phyloP scores from a whole-genome alignment of 2,888 invertebrate genomes.

The Pyrgus malvae region DNA sequence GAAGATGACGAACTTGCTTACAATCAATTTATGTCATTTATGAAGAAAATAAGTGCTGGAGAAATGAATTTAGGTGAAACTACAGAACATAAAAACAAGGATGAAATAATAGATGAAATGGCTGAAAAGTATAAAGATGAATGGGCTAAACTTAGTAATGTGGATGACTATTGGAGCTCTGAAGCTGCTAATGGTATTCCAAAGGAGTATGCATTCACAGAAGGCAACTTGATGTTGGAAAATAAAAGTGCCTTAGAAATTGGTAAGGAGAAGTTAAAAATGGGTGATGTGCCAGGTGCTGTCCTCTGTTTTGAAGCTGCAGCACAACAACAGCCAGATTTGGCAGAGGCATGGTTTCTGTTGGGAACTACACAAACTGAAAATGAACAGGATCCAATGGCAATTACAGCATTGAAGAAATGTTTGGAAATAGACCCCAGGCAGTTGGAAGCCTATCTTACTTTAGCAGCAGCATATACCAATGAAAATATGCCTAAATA shows the following conservation, averaged over 20 bases:
- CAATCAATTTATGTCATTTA: conserved; percentile 92
- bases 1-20: conserved; percentile 87
- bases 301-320: conserved; percentile 98
- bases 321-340: conserved; percentile 89
- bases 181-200: conserved; percentile 68
- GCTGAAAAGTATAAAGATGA: conserved; percentile 86
- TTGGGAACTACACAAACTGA: conserved; percentile 97
- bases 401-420: conserved; percentile 94
- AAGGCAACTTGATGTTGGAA: conserved; percentile 93
- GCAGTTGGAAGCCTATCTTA: conserved; percentile 92
- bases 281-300: conserved; percentile 97
- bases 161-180: conserved; percentile 85
- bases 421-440: conserved; percentile 90
- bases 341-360: conserved; percentile 92
- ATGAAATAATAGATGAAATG: conserved; percentile 72
- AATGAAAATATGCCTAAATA: conserved; percentile 97
- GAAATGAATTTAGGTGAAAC: conserved; percentile 81
- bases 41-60: conserved; percentile 88
- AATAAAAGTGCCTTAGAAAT: conserved; percentile 90
- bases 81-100: conserved; percentile 62
- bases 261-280: conserved; percentile 90
- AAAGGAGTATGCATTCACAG: conserved; percentile 89
- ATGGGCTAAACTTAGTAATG: conserved; percentile 89
- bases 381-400: conserved; percentile 97
- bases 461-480: conserved; percentile 96